A percentile compares a stretch with the other conserved stretches of the same genome.
Conservation (phyloP, 1,140 invertebrate genomes). For the Papilio glaucus region DNA sequence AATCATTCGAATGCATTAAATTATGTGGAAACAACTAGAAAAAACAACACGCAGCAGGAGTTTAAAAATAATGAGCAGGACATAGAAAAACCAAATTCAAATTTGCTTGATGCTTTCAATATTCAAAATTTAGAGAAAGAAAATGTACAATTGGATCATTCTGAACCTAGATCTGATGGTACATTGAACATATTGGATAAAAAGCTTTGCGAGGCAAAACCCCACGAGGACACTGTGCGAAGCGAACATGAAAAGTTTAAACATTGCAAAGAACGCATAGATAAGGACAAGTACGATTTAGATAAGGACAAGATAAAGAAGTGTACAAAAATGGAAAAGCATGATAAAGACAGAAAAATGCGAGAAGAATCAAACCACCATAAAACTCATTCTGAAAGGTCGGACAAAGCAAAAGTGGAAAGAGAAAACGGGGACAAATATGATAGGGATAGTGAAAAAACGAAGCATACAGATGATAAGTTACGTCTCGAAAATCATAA, state of each 20-base stretch:
- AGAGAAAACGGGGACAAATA: conserved; percentile 67
- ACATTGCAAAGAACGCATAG: conserved; percentile 67
- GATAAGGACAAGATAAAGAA: conserved; percentile 74
- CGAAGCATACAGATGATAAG: conserved; percentile 69
- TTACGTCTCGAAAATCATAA: conserved; percentile 69
- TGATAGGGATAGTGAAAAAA: conserved; percentile 75
- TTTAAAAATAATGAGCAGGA: conserved; percentile 49
- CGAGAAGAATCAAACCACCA: conserved; percentile 80
- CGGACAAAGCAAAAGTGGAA: conserved; percentile 60
- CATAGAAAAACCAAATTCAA: conserved; percentile 57
- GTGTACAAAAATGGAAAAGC: conserved; percentile 60
- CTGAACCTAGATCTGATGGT: conserved; percentile 53
- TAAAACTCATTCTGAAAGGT: conserved; percentile 73
- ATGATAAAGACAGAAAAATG: conserved; percentile 70
- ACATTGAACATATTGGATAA: conserved; percentile 49
- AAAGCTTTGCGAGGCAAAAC: conserved; percentile 61
- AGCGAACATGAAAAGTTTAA: conserved; percentile 63
- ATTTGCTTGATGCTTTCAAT: conserved; percentile 46
- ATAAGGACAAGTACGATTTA: conserved; percentile 81
- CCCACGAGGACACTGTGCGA: conserved; percentile 59
- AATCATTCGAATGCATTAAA: conserved; percentile 59
- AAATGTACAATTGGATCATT: conserved; percentile 66
- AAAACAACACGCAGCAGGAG: conserved; percentile 42
- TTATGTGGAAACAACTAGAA: conserved; percentile 49
- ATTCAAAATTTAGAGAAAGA: conserved; percentile 62